Conservation (phyloP, 2,113 vertebrate species). For the Centropus unirufus region DNA sequence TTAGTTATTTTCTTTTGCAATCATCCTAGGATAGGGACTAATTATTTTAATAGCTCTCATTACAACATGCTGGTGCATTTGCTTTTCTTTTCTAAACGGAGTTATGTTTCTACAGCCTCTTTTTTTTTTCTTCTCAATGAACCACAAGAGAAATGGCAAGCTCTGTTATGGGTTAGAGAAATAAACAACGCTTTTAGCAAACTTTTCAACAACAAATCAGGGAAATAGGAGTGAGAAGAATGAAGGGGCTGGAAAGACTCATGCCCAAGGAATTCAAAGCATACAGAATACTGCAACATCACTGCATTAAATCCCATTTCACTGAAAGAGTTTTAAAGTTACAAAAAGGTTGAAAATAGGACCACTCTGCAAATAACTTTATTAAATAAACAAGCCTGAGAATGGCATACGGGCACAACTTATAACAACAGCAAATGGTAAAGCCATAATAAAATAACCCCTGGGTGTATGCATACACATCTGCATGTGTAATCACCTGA, state of each 20-base stretch:
- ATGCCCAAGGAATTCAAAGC: not conserved
- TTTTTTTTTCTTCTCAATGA: not conserved
- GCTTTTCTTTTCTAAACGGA: constrained; percentile 39
- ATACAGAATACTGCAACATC: not conserved
- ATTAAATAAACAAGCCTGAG: not conserved
- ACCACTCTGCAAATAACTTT: not conserved
- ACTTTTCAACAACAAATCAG: constrained; percentile 18
- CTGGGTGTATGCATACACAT: not conserved
- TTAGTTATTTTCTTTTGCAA: constrained; percentile 60
- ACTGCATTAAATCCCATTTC: not conserved
- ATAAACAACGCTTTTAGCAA: not conserved
- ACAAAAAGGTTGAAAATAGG: not conserved
- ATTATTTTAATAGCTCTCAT: constrained; percentile 68
- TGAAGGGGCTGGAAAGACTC: not conserved
- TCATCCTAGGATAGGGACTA: constrained; percentile 43
- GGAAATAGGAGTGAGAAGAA: not conserved
- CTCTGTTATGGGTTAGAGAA: not conserved
- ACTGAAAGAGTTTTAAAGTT: not conserved
- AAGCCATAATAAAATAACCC: not conserved
- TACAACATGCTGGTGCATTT: constrained; percentile 37
- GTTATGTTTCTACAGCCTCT: not conserved
- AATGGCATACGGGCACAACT: not conserved
- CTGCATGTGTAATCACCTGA: not conserved
- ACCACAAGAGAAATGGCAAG: not conserved
- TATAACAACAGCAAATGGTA: not conserved